A percentile compares a stretch with the other conserved stretches of the same genome.
These are phyloP conservation scores for Austrofundulus limnaeus DNA, from an alignment of 2,113 vertebrate genomes.

Conservation along the genomic window DNA sequence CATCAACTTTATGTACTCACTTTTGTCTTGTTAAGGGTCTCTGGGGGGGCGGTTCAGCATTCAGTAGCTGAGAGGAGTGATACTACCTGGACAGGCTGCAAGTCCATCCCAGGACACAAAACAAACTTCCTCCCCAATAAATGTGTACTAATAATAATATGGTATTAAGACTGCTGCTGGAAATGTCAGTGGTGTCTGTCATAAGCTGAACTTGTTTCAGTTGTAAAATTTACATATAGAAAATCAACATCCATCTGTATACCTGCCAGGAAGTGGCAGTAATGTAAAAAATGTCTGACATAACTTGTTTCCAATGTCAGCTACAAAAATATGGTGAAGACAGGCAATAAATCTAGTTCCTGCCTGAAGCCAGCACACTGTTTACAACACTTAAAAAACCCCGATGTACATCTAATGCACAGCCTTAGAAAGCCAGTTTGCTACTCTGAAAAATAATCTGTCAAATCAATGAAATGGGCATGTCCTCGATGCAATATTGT, in stretches of 20 bases:
- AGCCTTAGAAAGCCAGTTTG: background rate
- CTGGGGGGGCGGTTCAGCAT: no score
- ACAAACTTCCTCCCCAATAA: background rate
- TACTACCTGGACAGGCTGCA: no score
- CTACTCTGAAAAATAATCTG: background rate
- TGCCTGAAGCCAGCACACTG: background rate
- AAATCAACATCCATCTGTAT: background rate
- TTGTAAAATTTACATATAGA: background rate
- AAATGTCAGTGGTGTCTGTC: slow-evolving; percentile 9
- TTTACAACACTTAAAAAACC: background rate
- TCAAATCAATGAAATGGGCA: no score
- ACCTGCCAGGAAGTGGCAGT: background rate
- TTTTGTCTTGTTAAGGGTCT: no score
- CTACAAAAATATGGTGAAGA: background rate
- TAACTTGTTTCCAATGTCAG: slow-evolving; percentile 3
- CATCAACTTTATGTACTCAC: no score
- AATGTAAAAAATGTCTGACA: background rate
- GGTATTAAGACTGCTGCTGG: background rate
- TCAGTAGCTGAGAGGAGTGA: no score
- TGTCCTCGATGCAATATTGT: no score
- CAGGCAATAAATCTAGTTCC: background rate
- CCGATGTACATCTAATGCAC: background rate
- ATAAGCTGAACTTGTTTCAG: background rate
- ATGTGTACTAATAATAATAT: background rate
- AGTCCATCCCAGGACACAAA: no score